phyloP scores from a whole-genome alignment of 1,140 invertebrate species.

The Cataglyphis hispanica region DNA sequence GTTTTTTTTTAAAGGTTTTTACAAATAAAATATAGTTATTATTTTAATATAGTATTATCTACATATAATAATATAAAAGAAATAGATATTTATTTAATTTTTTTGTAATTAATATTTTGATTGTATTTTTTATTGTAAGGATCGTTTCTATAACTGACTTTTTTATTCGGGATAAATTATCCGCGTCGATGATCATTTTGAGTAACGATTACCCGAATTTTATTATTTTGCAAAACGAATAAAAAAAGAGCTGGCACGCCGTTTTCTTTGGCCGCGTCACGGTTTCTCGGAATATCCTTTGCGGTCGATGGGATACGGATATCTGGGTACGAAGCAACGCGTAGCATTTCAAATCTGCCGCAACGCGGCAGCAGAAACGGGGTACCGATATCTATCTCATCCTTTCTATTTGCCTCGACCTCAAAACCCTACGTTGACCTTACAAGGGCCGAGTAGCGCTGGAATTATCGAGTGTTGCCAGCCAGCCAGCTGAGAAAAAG shows the following conservation, averaged over 20 bases:
- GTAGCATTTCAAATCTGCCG: slow-evolving; percentile 18
- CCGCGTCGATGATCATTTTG: slow-evolving; percentile 25
- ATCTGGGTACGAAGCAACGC: slow-evolving; percentile 58
- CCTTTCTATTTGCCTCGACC: slow-evolving; percentile 66
- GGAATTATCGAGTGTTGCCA: slow-evolving; percentile 47
- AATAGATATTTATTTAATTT: neutral
- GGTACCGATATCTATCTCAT: slow-evolving; percentile 46
- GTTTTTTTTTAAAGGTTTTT: neutral
- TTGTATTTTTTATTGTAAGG: neutral
- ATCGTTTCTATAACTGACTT: slow-evolving; percentile 51
- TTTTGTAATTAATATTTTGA: neutral
- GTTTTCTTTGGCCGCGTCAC: slow-evolving; percentile 65
- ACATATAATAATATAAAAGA: neutral
- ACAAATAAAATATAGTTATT: neutral
- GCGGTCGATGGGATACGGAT: slow-evolving; percentile 73
- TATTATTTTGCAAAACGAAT: slow-evolving; percentile 18
- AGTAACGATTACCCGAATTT: slow-evolving; percentile 22
- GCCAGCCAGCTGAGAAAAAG: slow-evolving; percentile 63
- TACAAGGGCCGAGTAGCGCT: slow-evolving; percentile 42
- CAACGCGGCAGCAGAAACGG: slow-evolving; percentile 11
- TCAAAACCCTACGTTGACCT: slow-evolving; percentile 58
- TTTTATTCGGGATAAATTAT: slow-evolving; percentile 76
- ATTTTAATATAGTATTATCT: neutral
- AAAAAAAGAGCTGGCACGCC: slow-evolving; percentile 26
- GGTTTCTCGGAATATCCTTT: slow-evolving; percentile 77